phyloP scores from a whole-genome alignment of 2,113 vertebrate genomes.

The Herpetotheres cachinnans region DNA sequence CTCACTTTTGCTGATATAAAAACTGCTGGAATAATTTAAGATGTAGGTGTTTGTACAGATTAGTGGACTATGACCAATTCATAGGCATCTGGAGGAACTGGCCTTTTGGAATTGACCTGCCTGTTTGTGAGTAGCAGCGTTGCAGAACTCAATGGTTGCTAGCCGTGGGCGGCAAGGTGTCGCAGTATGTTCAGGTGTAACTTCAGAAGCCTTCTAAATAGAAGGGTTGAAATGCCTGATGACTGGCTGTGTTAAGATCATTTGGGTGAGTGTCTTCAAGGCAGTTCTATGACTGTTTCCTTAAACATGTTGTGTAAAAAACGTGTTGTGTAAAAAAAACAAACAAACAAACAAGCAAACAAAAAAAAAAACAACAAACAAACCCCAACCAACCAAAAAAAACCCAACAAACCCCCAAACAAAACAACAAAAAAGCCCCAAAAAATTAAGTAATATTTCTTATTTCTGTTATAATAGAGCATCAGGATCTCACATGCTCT shows the following conservation, averaged over 20 bases:
- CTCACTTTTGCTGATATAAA: not conserved
- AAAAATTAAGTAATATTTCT: too few relatives aligned
- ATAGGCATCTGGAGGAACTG: conserved; percentile 32
- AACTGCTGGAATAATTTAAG: not conserved
- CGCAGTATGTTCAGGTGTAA: not conserved
- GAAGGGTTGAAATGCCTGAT: not conserved
- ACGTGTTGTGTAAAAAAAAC: too few relatives aligned
- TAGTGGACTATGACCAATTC: not conserved
- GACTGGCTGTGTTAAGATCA: not conserved
- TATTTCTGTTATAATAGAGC: not conserved
- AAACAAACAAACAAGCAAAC: too few relatives aligned
- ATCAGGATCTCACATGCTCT: not conserved
- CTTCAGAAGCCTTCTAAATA: not conserved
- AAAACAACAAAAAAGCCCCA: too few relatives aligned
- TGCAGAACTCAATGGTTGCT: not conserved
- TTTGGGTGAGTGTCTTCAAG: not conserved
- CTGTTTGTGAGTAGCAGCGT: not conserved
- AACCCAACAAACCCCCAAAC: too few relatives aligned
- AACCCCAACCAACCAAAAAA: too few relatives aligned
- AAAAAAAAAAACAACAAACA: too few relatives aligned
- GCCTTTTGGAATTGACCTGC: not conserved
- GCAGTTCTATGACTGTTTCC: not conserved
- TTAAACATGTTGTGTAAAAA: not conserved
- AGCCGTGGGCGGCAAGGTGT: not conserved
- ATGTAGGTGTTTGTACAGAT: not conserved